Base-by-base conservation (phyloP, 35 echinoderm and acorn worm species). In the Ptychodera flava region DNA sequence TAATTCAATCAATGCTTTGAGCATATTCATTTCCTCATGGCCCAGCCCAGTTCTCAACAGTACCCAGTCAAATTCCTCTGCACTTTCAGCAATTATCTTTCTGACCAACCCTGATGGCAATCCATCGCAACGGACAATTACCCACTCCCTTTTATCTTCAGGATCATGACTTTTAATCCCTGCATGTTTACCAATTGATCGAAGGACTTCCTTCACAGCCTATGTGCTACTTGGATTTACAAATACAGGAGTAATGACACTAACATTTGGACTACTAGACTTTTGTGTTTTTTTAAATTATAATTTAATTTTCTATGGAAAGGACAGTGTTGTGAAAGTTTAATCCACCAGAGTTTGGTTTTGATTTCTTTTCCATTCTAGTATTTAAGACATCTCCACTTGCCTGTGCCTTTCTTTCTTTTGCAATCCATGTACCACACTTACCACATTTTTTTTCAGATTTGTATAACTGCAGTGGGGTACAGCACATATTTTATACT, bases 1-100 rank as follows among this genome's bases (percentile, higher is more conserved):
- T 0, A 93, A 15, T 76, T 83, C 34, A 34, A 89, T 79, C 76
- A 89, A 93, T 28, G 91, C 78, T 31, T 77, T 32, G n/a, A 89
- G 38, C 91, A 93, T 93, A 34, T 93, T 93, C 91, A 91, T 91
- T 76, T 91, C 84, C 36, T 85, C 79, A 34, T 91, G 89, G 77
- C 84, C 84, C 80, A 85, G 81, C 0, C 87, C 91, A 31, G 89
- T 93, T 32, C 83, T 79, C 16, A 93, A 37, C 16, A 88, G 32
- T 16, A 89, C 75, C 87, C 87, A 89, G 83, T 93, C 91, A 93
- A 89, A 89, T 86, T 93, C 82, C 36, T 38, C 16, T 84, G 80
- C 0, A 32, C 6, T 33, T 38, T 37, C 16, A 77, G 34, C 6
- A 29, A 86, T 29, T 38, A 86, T 33, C 28, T 77, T 86, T 29